phyloP scores from a whole-genome alignment of 2,888 invertebrate genomes.

The Cantharis rufa region DNA sequence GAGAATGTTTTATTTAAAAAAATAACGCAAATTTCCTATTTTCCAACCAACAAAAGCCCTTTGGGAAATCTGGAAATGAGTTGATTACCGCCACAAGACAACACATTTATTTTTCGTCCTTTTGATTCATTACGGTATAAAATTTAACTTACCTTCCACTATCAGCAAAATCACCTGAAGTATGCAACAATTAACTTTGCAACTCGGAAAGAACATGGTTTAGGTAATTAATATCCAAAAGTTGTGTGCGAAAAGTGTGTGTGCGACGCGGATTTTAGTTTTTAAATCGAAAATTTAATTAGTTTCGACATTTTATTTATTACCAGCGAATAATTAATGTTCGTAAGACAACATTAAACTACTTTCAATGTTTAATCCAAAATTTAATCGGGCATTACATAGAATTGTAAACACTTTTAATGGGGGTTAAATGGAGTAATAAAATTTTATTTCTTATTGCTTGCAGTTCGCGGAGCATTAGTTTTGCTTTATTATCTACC shows the following conservation, averaged over 20 bases:
- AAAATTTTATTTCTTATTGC: conserved; percentile 43
- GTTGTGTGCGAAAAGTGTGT: neutral
- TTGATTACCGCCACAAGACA: conserved; percentile 41
- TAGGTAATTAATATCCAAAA: conserved; percentile 4
- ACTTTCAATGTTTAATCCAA: conserved; percentile 11
- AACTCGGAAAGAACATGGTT: conserved; percentile 24
- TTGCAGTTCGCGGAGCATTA: conserved; percentile 36
- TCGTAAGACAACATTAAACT: neutral
- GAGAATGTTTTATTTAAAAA: conserved; percentile 4
- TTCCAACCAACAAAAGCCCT: conserved; percentile 31
- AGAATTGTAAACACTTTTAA: conserved; percentile 45
- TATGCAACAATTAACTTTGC: conserved; percentile 23
- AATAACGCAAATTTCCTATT: conserved; percentile 22
- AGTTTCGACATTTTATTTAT: neutral
- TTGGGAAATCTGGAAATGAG: conserved; percentile 41
- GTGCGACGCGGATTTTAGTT: neutral
- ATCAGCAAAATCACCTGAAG: conserved; percentile 26
- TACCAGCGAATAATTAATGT: conserved; percentile 5
- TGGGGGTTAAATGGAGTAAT: conserved; percentile 41
- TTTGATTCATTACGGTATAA: conserved; percentile 16
- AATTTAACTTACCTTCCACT: conserved; percentile 26
- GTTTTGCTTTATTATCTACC: conserved; percentile 29
- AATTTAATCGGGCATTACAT: conserved; percentile 40
- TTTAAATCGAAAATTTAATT: neutral
- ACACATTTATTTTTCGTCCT: conserved; percentile 36